Evolutionary conservation across 2,888 invertebrate genomes (phyloP).

Genomic region (Cheiracanthium punctorium): DNA sequence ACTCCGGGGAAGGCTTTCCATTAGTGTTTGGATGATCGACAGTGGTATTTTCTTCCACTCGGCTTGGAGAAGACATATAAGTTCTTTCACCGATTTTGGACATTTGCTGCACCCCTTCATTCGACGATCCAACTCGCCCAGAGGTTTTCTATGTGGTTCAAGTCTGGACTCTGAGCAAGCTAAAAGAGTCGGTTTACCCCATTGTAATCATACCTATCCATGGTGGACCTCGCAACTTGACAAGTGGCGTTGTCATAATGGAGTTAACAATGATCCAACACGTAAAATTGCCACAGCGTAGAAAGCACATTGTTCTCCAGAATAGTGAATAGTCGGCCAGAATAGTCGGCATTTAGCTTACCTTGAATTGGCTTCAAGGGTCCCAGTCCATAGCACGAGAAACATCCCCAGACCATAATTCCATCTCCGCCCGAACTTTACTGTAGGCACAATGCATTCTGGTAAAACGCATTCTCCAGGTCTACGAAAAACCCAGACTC

Average conservation of each 20-base stretch:
- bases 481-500: not conserved
- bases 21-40: no score
- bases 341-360: not conserved
- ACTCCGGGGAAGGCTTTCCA: no score
- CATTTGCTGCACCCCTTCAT: conserved; percentile 7
- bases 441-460: not conserved
- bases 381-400: not conserved
- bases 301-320: not conserved
- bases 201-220: not conserved
- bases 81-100: conserved; percentile 28
- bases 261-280: not conserved
- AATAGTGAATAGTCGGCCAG: not conserved
- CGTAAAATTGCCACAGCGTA: not conserved
- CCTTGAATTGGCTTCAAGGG: not conserved
- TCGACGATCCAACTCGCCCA: not conserved
- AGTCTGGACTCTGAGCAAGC: not conserved
- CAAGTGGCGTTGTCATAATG: not conserved
- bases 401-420: not conserved
- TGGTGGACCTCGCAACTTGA: not conserved
- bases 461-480: not conserved
- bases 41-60: not conserved
- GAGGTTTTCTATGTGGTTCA: not conserved
- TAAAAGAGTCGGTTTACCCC: not conserved
- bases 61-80: conserved; percentile 18
- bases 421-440: not conserved